Evolutionary conservation across 2,113 vertebrate species (phyloP), one percentile per base, ranked within the genome.

Genomic region (Cranoglanis bouderius): DNA sequence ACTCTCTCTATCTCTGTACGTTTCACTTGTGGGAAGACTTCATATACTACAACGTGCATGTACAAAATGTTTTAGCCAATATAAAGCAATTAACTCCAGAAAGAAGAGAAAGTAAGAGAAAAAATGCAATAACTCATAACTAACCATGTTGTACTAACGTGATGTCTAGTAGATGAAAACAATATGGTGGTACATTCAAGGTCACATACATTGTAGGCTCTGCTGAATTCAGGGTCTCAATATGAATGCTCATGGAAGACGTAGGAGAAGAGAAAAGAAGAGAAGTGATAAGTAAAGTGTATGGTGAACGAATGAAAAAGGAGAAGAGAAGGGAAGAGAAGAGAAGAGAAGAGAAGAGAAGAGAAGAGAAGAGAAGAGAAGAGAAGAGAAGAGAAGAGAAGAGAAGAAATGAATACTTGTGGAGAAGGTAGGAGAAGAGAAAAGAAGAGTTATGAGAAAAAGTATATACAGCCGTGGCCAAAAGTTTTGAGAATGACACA

Each of bases 1-100:
- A 43, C 51, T 78, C 78, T 84, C 72, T 63, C 63, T 40, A 77
- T 85, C 80, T 82, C 67, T 26, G 21, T 70, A 67, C 6, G 40
- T 67, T 61, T 55, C 29, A 89, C 74, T 57, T 81, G 46, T 51
- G 38, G 40, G 35, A 84, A 26, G 43, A 32, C 9, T 84, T 59
- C 55, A 10, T 61, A 77, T 13, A 49, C 26, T 35, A 21, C 40
- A 78, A 65, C 55, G 78, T 67, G 35, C 53, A 65, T 46, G 26
- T 46, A 59, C 72, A 53, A 88, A n/a, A 80, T 29, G 82, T 55
- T 53, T 78, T 29, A 65, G 7, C 55, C 55, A 40, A n/a, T 49
- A 51, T 63, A 59, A 61, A 46, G 57, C 55, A 35, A 40, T 85
- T 72, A 19, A 21, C 43, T 24, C 4, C n/a, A n/a, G 26, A 74